Percentiles rank a stretch among this genome's conserved stretches.
phyloP scores from a whole-genome alignment of 2,797 vertebrate species.

The Sebastes iracundus region DNA sequence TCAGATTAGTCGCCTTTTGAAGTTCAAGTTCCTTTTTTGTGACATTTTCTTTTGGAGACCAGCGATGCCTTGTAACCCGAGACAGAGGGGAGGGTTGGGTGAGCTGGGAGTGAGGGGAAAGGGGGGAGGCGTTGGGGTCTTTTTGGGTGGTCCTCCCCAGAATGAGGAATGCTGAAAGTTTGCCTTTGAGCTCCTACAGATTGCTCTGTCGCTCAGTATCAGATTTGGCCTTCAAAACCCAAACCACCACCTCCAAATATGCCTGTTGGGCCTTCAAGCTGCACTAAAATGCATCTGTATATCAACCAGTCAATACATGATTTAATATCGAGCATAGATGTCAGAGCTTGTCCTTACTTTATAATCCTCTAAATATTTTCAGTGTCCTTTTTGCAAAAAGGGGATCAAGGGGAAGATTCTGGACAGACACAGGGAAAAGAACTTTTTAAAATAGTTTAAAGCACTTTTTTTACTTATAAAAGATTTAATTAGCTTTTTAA shows the following conservation, averaged over 20 bases:
- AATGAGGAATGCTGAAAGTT: constrained; percentile 68
- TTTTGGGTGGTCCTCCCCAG: constrained; percentile 77
- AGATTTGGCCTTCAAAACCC: constrained; percentile 34
- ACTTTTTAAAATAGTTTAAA: neutral
- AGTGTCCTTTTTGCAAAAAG: neutral
- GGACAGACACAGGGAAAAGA: neutral
- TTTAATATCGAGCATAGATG: neutral
- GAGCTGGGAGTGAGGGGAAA: neutral
- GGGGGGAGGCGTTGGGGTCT: constrained; percentile 34
- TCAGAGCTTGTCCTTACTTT: neutral
- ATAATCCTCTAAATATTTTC: neutral
- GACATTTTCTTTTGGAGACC: constrained; percentile 76
- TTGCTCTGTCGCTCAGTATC: constrained; percentile 55
- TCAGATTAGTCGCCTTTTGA: constrained; percentile 79
- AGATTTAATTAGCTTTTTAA: neutral
- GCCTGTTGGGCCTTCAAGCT: neutral
- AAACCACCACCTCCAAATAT: constrained; percentile 29
- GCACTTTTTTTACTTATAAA: neutral
- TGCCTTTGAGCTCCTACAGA: constrained; percentile 68
- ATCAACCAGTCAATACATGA: neutral
- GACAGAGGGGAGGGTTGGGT: constrained; percentile 41
- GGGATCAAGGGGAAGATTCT: neutral
- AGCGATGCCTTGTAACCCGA: constrained; percentile 69
- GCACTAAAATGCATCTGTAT: neutral
- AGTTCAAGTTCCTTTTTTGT: constrained; percentile 79